phyloP scores from a whole-genome alignment of 1,140 invertebrate species.

The Eumaeus atala region DNA sequence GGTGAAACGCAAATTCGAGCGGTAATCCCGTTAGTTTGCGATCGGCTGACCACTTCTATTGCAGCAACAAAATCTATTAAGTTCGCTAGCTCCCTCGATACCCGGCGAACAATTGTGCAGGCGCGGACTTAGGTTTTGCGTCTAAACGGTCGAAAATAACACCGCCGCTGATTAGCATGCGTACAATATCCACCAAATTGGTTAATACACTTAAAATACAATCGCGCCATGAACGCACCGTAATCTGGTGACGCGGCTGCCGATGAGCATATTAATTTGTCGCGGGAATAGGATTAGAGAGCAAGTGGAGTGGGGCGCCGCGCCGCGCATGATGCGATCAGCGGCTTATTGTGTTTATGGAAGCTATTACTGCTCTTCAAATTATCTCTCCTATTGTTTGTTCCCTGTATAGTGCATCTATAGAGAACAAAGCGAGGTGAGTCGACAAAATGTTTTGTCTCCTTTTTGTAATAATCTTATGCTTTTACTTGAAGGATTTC shows the following conservation, averaged over 20 bases:
- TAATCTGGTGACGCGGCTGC: conserved; percentile 68
- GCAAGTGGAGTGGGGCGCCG: conserved; percentile 25
- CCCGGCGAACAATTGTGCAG: conserved; percentile 53
- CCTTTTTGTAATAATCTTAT: background rate
- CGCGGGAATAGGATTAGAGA: conserved; percentile 62
- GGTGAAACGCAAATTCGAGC: conserved; percentile 55
- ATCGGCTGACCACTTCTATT: conserved; percentile 52
- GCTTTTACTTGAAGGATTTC: no score
- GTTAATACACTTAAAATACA: conserved; percentile 74
- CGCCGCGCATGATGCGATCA: conserved; percentile 41
- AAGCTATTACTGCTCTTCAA: conserved; percentile 29
- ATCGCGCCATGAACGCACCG: conserved; percentile 65
- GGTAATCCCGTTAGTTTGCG: conserved; percentile 65
- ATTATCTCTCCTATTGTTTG: conserved; percentile 23
- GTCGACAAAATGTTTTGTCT: conserved; percentile 3
- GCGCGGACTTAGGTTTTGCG: conserved; percentile 41
- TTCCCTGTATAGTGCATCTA: background rate
- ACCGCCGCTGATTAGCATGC: conserved; percentile 61
- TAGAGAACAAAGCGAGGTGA: conserved; percentile 1
- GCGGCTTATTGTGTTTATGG: conserved; percentile 36
- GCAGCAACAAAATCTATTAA: conserved; percentile 70
- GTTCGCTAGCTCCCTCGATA: conserved; percentile 57
- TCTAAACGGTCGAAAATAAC: conserved; percentile 45
- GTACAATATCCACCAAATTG: conserved; percentile 70
- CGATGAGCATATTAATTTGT: conserved; percentile 73